A percentile compares a stretch with the other conserved stretches of the same genome.
These are phyloP conservation scores for Galbula dea DNA, from an alignment of 2,113 vertebrate genomes.

Conservation along the genomic window DNA sequence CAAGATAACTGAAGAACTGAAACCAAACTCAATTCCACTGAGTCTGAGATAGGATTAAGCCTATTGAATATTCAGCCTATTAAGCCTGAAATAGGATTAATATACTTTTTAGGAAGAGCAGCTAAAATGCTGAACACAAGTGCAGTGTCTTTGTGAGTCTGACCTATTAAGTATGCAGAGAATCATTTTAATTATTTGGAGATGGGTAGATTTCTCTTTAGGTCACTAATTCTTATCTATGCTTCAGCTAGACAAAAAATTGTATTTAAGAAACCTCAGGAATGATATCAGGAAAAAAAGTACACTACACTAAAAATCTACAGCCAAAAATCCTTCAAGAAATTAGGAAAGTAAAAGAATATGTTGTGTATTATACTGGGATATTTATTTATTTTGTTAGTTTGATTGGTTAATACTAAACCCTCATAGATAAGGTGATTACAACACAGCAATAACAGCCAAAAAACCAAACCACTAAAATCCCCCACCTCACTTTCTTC, in stretches of 20 bases:
- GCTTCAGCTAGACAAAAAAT: conserved; percentile 26
- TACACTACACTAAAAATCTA: not conserved
- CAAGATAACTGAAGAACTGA: not conserved
- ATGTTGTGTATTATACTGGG: not conserved
- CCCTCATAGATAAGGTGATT: conserved; percentile 55
- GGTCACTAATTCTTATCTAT: not conserved
- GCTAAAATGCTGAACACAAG: not conserved
- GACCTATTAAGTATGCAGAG: not conserved
- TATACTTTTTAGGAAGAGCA: not conserved
- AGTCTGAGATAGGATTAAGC: not conserved
- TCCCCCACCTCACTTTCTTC: conserved; percentile 17
- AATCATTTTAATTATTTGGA: conserved; percentile 1
- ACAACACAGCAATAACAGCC: conserved; percentile 26
- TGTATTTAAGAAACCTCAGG: not conserved
- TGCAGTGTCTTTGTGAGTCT: not conserved
- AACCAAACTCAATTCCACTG: not conserved
- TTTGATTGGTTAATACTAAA: conserved; percentile 28
- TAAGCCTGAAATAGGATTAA: not conserved
- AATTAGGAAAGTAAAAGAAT: conserved; percentile 17
- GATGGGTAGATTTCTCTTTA: not conserved
- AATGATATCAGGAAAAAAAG: not conserved
- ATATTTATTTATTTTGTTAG: conserved; percentile 36
- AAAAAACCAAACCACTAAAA: conserved; percentile 28
- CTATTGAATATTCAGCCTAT: no score
- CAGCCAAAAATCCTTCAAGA: conserved; percentile 31